Conservation (phyloP, 2,888 invertebrate species). For the Ferrisia virgata region DNA sequence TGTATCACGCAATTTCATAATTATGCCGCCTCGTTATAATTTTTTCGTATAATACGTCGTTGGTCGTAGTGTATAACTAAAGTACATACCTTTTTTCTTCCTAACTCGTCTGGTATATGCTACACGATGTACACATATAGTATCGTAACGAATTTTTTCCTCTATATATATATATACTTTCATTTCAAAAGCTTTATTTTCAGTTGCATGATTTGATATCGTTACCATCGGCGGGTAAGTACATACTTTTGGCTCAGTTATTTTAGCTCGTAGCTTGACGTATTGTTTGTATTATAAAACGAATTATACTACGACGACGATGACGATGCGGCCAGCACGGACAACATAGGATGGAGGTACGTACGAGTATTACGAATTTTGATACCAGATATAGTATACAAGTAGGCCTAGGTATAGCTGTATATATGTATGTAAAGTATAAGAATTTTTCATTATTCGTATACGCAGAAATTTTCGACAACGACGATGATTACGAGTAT, state of each 20-base stretch:
- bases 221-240: background rate
- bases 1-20: slow-evolving; percentile 27
- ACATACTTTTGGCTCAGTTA: no score
- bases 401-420: background rate
- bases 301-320: background rate
- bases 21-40: slow-evolving; percentile 31
- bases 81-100: no score
- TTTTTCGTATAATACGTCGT: slow-evolving; percentile 22
- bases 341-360: no score
- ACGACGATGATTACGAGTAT: background rate
- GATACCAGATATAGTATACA: background rate
- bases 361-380: background rate
- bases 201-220: slow-evolving; percentile 11
- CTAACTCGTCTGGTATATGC: no score
- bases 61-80: no score
- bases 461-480: background rate
- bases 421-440: background rate
- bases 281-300: background rate
- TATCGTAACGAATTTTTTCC: background rate
- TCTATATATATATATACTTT: no score
- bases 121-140: no score
- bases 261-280: background rate
- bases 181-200: background rate
- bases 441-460: background rate
- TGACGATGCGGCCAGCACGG: background rate